Evolutionary conservation across 30 jellyfish, hydroid and myxozoan species (phyloP).

Genomic region (Hydra vulgaris): DNA sequence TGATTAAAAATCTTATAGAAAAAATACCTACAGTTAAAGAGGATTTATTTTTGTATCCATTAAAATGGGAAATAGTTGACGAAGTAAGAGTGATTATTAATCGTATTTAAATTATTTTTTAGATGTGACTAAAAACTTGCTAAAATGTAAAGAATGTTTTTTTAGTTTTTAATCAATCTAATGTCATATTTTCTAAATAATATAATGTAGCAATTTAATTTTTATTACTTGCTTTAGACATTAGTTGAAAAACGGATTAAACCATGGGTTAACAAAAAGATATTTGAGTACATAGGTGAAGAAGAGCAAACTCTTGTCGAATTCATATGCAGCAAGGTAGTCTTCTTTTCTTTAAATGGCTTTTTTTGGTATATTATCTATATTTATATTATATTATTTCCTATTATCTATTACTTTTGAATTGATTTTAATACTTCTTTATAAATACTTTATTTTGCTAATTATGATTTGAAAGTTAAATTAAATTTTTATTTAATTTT

Average conservation of each 20-base stretch:
- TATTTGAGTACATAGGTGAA: conserved; percentile 92
- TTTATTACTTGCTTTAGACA: conserved; percentile 31
- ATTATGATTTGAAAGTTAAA: too few relatives aligned
- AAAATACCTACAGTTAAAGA: conserved; percentile 96
- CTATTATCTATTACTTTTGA: neutral
- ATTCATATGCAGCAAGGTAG: conserved; percentile 88
- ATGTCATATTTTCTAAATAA: too few relatives aligned
- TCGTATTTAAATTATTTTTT: neutral
- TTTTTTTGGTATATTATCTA: too few relatives aligned
- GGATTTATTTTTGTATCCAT: conserved; percentile 67
- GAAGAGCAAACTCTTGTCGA: conserved; percentile 97
- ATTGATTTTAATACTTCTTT: neutral
- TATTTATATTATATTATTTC: too few relatives aligned
- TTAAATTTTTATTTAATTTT: too few relatives aligned
- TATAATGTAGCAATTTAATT: too few relatives aligned
- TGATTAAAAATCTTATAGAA: conserved; percentile 68
- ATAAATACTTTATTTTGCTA: too few relatives aligned
- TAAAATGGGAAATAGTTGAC: conserved; percentile 94
- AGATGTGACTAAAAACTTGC: neutral
- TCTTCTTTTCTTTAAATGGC: conserved; percentile 1
- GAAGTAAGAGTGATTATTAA: conserved; percentile 35
- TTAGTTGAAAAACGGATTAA: conserved; percentile 83
- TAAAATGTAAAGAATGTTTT: too few relatives aligned
- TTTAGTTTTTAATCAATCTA: too few relatives aligned
- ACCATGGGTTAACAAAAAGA: conserved; percentile 96